These are phyloP conservation scores for Neodiprion pinetum DNA, from an alignment of 1,140 invertebrate species.

Conservation along the genomic window DNA sequence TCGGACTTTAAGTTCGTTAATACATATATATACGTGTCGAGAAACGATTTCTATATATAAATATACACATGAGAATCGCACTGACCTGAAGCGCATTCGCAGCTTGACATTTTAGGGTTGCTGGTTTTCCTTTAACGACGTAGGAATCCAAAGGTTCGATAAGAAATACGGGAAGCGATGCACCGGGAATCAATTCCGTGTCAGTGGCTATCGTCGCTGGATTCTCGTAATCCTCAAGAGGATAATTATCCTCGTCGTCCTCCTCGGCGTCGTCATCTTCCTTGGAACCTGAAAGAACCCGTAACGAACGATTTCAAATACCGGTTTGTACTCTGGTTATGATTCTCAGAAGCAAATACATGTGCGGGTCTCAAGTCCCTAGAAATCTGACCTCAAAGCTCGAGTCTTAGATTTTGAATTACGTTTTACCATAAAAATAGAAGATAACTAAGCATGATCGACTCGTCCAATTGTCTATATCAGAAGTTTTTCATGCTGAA, in stretches of 20 bases:
- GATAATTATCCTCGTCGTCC: slow-evolving; percentile 24
- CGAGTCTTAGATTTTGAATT: too few species aligned
- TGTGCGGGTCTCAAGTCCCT: too few species aligned
- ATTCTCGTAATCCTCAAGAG: slow-evolving; percentile 25
- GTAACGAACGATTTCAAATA: not conserved
- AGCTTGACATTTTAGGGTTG: slow-evolving; percentile 79
- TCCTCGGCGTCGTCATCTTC: slow-evolving; percentile 26
- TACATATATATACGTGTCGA: too few species aligned
- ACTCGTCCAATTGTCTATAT: too few species aligned
- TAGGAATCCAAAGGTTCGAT: slow-evolving; percentile 80
- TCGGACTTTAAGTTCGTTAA: too few species aligned
- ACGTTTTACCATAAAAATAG: too few species aligned
- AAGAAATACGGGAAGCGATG: slow-evolving; percentile 75
- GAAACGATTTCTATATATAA: too few species aligned
- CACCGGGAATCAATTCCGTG: slow-evolving; percentile 23
- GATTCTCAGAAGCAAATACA: too few species aligned
- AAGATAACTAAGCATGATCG: too few species aligned
- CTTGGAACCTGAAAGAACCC: slow-evolving; percentile 13
- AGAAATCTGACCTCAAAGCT: too few species aligned
- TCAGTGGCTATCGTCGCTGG: slow-evolving; percentile 26
- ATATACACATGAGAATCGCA: too few species aligned
- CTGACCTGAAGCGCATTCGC: slow-evolving; percentile 73
- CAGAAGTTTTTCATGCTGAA: too few species aligned
- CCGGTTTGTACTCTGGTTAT: not conserved
- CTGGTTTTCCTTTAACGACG: slow-evolving; percentile 83